These are phyloP conservation scores for Scaptomyza parva DNA, from an alignment of 2,888 invertebrate genomes.

Conservation along the genomic window DNA sequence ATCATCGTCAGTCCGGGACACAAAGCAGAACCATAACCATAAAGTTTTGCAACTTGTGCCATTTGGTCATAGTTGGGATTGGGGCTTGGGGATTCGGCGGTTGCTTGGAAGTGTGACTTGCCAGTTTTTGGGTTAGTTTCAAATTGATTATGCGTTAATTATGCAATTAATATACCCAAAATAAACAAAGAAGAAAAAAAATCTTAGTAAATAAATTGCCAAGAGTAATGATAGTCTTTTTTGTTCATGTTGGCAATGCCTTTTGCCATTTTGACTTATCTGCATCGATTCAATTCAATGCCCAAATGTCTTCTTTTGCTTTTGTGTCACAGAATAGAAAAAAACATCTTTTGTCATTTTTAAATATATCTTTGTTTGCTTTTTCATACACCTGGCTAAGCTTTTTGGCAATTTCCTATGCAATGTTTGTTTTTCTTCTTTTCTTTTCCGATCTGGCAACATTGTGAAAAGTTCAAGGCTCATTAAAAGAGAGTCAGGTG, in stretches of 20 bases:
- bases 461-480: slow-evolving; percentile 63
- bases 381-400: slow-evolving; percentile 62
- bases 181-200: not conserved
- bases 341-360: slow-evolving; percentile 66
- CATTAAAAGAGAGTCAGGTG: slow-evolving; percentile 67
- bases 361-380: slow-evolving; percentile 42
- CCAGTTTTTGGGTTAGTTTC: slow-evolving; percentile 46
- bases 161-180: slow-evolving; percentile 60
- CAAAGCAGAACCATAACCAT: slow-evolving; percentile 11
- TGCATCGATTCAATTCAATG: slow-evolving; percentile 21
- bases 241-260: not conserved
- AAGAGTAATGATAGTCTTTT: slow-evolving; percentile 25
- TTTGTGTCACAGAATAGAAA: slow-evolving; percentile 49
- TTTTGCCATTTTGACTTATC: slow-evolving; percentile 5
- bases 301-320: slow-evolving; percentile 13
- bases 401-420: slow-evolving; percentile 51
- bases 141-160: slow-evolving; percentile 77
- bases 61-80: slow-evolving; percentile 1
- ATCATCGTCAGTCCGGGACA: not conserved
- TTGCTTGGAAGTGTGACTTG: not conserved
- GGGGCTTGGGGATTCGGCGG: not conserved
- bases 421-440: no score
- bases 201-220: slow-evolving; percentile 17
- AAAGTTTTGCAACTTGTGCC: slow-evolving; percentile 3
- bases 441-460: slow-evolving; percentile 3